phyloP scores from a whole-genome alignment of 2,888 invertebrate genomes.

The Zele albiditarsus region DNA sequence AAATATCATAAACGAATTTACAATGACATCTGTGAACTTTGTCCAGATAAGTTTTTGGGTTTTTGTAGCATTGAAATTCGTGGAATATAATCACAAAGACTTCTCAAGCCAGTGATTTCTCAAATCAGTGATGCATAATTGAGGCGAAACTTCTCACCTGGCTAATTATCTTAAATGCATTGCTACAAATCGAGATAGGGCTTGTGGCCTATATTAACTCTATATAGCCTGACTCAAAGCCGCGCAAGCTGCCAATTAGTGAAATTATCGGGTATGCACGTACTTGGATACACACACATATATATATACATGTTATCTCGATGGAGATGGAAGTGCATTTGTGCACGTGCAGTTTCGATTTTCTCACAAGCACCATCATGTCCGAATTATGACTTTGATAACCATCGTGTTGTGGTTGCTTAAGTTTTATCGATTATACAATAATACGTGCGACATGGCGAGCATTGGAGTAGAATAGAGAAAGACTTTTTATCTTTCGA shows the following conservation, averaged over 20 bases:
- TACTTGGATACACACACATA: neutral
- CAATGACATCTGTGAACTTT: too few species aligned
- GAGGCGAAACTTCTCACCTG: neutral
- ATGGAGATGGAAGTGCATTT: neutral
- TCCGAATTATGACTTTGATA: neutral
- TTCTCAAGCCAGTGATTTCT: too few species aligned
- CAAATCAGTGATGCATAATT: too few species aligned
- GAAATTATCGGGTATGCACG: neutral
- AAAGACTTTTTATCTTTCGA: slow-evolving; percentile 1
- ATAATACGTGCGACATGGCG: neutral
- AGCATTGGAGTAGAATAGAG: neutral
- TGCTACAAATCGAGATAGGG: neutral
- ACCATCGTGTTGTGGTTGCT: neutral
- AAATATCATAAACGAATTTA: too few species aligned
- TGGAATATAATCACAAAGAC: too few species aligned
- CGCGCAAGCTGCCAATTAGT: neutral
- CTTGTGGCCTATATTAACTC: neutral
- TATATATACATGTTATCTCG: neutral
- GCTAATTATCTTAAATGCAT: slow-evolving; percentile 1
- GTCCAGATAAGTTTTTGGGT: too few species aligned
- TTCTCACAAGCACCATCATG: slow-evolving; percentile 1
- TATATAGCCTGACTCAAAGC: neutral
- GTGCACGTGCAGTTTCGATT: neutral
- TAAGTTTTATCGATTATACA: slow-evolving; percentile 1
- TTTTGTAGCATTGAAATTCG: too few species aligned